A percentile compares a stretch with the other conserved stretches of the same genome.
phyloP scores from a whole-genome alignment of 1,140 invertebrate genomes.

The Ostrea edulis region DNA sequence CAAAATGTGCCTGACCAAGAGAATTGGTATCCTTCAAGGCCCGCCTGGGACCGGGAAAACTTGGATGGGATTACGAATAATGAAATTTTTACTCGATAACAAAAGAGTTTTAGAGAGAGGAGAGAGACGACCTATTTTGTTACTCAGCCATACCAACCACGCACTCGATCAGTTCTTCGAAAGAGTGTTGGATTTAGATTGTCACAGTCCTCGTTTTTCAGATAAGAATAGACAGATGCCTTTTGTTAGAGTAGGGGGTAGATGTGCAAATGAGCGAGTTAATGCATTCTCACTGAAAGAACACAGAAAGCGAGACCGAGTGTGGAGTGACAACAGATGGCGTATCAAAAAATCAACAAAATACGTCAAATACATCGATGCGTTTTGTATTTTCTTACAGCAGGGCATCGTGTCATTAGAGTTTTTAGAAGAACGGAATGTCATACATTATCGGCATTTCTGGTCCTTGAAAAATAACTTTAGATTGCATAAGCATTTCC shows the following conservation, averaged over 20 bases:
- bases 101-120: neutral
- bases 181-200: constrained; percentile 75
- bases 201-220: neutral
- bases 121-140: constrained; percentile 82
- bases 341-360: neutral
- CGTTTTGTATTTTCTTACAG: neutral
- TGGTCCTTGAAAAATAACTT: neutral
- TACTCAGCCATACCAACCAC: constrained; percentile 93
- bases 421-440: neutral
- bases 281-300: constrained; percentile 40
- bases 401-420: neutral
- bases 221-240: neutral
- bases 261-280: constrained; percentile 46
- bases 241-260: constrained; percentile 56
- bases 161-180: constrained; percentile 93
- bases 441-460: neutral
- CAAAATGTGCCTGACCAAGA: constrained; percentile 75
- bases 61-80: constrained; percentile 74
- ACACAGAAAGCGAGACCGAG: constrained; percentile 63
- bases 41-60: constrained; percentile 77
- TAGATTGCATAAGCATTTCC: neutral
- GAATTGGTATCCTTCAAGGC: constrained; percentile 86
- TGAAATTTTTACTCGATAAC: constrained; percentile 73
- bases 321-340: constrained; percentile 57
- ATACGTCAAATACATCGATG: neutral